These are phyloP conservation scores for Araneus ventricosus DNA, from an alignment of 1,140 invertebrate genomes.

Conservation along the genomic window DNA sequence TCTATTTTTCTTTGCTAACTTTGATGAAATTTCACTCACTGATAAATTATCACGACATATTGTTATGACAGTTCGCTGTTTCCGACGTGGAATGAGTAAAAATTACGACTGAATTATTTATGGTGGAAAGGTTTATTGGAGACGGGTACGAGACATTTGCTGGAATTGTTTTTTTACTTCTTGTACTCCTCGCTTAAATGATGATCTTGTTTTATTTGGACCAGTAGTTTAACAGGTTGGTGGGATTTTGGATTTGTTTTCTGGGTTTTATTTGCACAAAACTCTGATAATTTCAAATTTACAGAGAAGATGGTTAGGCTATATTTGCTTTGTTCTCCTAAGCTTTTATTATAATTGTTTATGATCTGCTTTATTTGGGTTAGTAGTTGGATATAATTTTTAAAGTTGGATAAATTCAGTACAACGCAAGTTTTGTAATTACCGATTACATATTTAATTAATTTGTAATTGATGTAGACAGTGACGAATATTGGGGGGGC, in stretches of 20 bases:
- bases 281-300: neutral
- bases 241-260: neutral
- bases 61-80: conserved; percentile 3
- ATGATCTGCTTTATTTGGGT: too few relatives aligned
- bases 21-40: conserved; percentile 15
- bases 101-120: neutral
- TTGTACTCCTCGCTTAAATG: neutral
- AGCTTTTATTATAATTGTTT: too few relatives aligned
- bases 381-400: too few relatives aligned
- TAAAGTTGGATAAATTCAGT: too few relatives aligned
- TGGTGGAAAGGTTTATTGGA: neutral
- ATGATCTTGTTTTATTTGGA: neutral
- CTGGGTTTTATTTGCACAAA: neutral
- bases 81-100: neutral
- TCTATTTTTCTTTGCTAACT: neutral
- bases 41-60: neutral
- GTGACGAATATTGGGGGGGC: too few relatives aligned
- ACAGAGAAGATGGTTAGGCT: too few relatives aligned
- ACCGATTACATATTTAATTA: too few relatives aligned
- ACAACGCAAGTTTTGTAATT: too few relatives aligned
- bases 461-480: too few relatives aligned
- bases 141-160: too few relatives aligned
- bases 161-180: neutral
- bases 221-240: neutral
- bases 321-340: too few relatives aligned